phyloP scores from a whole-genome alignment of 2,888 invertebrate genomes.

The Cataglyphis altisquamis region DNA sequence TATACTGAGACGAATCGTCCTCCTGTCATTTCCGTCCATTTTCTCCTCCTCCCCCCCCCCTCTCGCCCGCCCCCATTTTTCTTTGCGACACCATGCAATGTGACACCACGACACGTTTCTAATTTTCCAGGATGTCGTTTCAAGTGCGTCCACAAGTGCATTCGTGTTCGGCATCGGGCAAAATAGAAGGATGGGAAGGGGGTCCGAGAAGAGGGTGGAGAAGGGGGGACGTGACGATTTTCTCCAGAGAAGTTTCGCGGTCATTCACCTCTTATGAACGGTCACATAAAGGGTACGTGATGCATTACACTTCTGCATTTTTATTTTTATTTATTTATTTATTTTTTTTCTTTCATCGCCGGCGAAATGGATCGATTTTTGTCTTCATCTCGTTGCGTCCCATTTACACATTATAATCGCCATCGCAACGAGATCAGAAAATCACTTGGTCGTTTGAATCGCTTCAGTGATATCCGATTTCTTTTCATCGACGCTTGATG shows the following conservation, averaged over 20 bases:
- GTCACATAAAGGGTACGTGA: constrained; percentile 27
- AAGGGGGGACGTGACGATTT: constrained; percentile 36
- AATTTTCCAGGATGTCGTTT: constrained; percentile 33
- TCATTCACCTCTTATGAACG: constrained; percentile 45
- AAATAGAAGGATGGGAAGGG: neutral
- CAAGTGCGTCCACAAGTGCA: neutral
- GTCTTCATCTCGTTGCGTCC: neutral
- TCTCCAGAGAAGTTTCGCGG: constrained; percentile 53
- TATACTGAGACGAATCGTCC: neutral
- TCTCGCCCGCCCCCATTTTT: neutral
- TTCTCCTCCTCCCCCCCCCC: constrained; percentile 5
- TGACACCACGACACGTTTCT: neutral
- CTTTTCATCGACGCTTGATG: neutral
- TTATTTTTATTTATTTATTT: neutral
- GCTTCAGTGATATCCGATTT: neutral
- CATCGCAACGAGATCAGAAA: neutral
- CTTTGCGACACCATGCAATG: neutral
- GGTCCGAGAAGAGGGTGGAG: neutral
- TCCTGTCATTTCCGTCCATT: constrained; percentile 17
- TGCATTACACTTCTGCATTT: constrained; percentile 3
- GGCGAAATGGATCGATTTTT: constrained; percentile 27
- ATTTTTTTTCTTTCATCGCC: neutral
- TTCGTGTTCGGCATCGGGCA: neutral
- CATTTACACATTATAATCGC: neutral
- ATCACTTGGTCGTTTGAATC: neutral